These are phyloP conservation scores for Arvicanthis niloticus DNA, from an alignment of 2,113 vertebrate genomes.

Conservation along the genomic window DNA sequence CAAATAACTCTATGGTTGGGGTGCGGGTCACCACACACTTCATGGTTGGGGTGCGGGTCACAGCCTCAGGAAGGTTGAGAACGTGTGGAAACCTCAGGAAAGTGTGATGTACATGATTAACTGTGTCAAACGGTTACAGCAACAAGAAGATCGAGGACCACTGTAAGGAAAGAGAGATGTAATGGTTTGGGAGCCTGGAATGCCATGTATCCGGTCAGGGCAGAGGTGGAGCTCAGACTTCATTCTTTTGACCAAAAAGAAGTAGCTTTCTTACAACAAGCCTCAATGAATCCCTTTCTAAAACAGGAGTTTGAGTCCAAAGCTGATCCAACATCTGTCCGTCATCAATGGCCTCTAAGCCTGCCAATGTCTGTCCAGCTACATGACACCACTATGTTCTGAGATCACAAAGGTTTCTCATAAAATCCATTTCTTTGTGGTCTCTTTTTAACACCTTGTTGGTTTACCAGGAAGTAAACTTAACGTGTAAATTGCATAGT, in stretches of 20 bases:
- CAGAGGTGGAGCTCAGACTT: not conserved
- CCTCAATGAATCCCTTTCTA: not conserved
- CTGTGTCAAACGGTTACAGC: too few species aligned
- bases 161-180: not conserved
- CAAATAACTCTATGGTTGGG: not conserved
- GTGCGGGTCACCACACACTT: not conserved
- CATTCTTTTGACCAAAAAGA: not conserved
- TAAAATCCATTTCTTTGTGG: not conserved
- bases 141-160: not conserved
- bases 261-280: not conserved
- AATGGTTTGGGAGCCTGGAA: not conserved
- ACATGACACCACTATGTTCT: fast-evolving
- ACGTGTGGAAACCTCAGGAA: not conserved
- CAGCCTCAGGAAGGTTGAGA: not conserved
- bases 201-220: not conserved
- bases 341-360: not conserved
- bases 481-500: not conserved
- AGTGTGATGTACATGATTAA: not conserved
- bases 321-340: not conserved
- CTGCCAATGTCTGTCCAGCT: not conserved
- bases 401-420: not conserved
- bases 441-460: not conserved
- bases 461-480: not conserved
- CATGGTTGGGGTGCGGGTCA: not conserved
- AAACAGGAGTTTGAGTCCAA: not conserved